phyloP scores from a whole-genome alignment of 2,888 invertebrate species.

The Lasioglossum morio region DNA sequence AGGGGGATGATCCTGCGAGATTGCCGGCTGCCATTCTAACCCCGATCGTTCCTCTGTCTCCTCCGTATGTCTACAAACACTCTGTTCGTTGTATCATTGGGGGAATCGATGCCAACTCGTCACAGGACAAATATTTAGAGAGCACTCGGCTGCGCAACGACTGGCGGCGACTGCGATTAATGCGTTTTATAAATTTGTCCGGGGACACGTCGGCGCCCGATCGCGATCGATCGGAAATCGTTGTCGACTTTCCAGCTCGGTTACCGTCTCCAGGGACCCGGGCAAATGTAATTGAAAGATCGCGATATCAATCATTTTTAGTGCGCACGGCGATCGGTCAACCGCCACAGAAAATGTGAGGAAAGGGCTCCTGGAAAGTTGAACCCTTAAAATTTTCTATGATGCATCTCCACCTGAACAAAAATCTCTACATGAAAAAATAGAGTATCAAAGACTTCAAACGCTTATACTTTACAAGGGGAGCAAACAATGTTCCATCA shows the following conservation, averaged over 20 bases:
- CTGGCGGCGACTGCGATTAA: constrained; percentile 16
- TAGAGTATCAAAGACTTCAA: neutral
- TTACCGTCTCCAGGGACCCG: neutral
- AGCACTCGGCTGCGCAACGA: constrained; percentile 35
- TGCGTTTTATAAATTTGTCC: constrained; percentile 49
- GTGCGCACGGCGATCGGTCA: neutral
- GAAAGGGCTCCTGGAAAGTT: neutral
- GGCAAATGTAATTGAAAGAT: constrained; percentile 4
- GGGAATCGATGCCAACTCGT: constrained; percentile 43
- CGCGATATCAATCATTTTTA: constrained; percentile 3
- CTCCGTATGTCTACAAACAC: constrained; percentile 47
- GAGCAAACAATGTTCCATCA: neutral
- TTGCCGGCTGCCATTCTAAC: constrained; percentile 49
- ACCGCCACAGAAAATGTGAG: neutral
- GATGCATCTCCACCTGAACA: neutral
- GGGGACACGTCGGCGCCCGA: neutral
- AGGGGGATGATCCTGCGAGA: constrained; percentile 55
- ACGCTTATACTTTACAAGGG: neutral
- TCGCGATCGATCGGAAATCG: constrained; percentile 15
- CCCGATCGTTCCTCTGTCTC: constrained; percentile 38
- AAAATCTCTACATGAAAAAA: too few species aligned
- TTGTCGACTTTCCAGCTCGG: neutral
- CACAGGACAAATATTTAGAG: constrained; percentile 48
- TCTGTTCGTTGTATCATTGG: constrained; percentile 23
- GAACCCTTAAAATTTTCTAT: neutral